Evolutionary conservation across 2,888 invertebrate genomes (phyloP).

Genomic region (Ecdyonurus torrentis): DNA sequence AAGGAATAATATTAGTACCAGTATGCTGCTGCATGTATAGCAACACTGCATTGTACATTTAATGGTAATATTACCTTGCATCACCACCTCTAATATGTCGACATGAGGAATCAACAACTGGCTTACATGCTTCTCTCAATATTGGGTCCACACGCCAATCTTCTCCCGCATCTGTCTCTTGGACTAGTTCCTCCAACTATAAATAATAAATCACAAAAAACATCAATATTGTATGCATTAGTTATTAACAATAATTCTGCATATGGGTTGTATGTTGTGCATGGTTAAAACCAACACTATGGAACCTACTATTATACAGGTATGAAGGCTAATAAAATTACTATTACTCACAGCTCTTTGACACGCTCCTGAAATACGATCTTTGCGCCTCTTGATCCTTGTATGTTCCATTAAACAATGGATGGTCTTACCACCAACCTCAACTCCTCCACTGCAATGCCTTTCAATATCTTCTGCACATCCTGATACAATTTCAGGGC

Average conservation of each 20-base stretch:
- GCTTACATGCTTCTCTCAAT: conserved; percentile 66
- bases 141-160: conserved; percentile 93
- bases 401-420: conserved; percentile 91
- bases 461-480: conserved; percentile 71
- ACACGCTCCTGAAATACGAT: conserved; percentile 50
- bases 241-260: neutral
- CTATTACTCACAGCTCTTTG: conserved; percentile 53
- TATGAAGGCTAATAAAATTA: no score
- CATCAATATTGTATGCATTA: neutral
- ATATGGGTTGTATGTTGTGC: neutral
- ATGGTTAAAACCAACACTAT: no score
- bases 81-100: conserved; percentile 33
- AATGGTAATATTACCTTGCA: conserved; percentile 18
- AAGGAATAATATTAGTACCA: neutral
- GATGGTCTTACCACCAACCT: conserved; percentile 74
- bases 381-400: conserved; percentile 40
- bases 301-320: no score
- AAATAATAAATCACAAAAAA: conserved; percentile 13
- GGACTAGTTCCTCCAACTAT: conserved; percentile 60
- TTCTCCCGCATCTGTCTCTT: conserved; percentile 82
- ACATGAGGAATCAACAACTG: conserved; percentile 66
- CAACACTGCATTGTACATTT: no score
- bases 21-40: no score
- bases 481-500: conserved; percentile 77
- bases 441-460: conserved; percentile 50